Conservation (phyloP, 2,113 vertebrate genomes). For the Ophthalmolycus amberensis region DNA sequence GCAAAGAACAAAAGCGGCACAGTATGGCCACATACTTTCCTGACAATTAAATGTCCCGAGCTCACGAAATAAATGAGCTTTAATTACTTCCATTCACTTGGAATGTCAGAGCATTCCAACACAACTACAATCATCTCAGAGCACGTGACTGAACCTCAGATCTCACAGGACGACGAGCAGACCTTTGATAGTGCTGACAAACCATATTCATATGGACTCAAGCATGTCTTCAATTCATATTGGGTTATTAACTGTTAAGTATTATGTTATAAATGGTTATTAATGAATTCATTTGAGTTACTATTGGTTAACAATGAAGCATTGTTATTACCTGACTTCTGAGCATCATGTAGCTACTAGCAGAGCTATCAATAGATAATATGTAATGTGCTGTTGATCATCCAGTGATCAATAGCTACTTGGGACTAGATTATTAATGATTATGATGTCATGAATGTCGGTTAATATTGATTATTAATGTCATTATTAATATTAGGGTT, state of each 20-base stretch:
- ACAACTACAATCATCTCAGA: background rate
- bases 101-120: conserved; percentile 11
- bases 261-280: background rate
- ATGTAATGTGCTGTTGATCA: background rate
- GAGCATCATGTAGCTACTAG: background rate
- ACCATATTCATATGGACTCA: background rate
- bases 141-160: background rate
- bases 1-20: conserved; percentile 14
- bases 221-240: background rate
- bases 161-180: too few relatives aligned
- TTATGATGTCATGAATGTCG: background rate
- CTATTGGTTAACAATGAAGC: background rate
- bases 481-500: background rate
- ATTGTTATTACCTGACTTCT: background rate
- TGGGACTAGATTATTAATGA: background rate
- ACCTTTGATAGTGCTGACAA: too few relatives aligned
- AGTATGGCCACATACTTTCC: conserved; percentile 20
- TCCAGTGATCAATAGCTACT: background rate
- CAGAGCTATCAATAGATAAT: background rate
- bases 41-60: conserved; percentile 19
- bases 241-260: background rate
- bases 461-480: background rate
- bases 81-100: conserved; percentile 17
- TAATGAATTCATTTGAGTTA: background rate
- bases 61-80: conserved; percentile 8